These are phyloP conservation scores for Rachycentron canadum DNA, from an alignment of 2,797 vertebrate genomes.

Conservation along the genomic window DNA sequence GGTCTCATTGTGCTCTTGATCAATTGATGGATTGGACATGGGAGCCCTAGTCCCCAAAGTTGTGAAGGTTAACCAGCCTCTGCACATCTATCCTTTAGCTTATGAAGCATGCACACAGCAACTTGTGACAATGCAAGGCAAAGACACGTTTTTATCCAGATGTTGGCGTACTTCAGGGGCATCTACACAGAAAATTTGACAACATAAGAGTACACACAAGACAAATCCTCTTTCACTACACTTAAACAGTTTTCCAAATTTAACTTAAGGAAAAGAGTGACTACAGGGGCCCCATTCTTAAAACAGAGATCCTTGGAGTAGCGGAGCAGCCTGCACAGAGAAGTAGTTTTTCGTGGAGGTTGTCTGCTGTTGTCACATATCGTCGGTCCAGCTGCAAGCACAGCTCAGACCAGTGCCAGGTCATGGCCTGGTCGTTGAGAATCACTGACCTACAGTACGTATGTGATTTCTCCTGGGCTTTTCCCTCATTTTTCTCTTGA, in stretches of 20 bases:
- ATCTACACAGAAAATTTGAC: conserved; percentile 56
- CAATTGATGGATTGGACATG: conserved; percentile 82
- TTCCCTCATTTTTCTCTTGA: conserved; percentile 44
- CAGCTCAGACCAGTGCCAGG: conserved; percentile 23
- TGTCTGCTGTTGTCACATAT: conserved; percentile 10
- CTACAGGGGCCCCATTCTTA: not conserved
- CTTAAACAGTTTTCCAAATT: conserved; percentile 36
- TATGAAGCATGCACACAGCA: conserved; percentile 25
- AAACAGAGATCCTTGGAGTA: conserved; percentile 27
- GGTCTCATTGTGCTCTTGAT: conserved; percentile 74
- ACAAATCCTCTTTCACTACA: conserved; percentile 52
- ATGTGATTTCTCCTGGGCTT: conserved; percentile 32
- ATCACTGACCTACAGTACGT: conserved; percentile 35
- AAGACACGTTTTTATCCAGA: conserved; percentile 57
- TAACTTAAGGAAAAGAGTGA: conserved; percentile 13
- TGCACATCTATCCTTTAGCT: conserved; percentile 61
- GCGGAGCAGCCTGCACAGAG: conserved; percentile 3
- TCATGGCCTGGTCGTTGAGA: conserved; percentile 12
- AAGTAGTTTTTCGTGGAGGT: not conserved
- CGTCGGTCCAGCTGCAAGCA: conserved; percentile 13
- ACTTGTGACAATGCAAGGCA: conserved; percentile 25
- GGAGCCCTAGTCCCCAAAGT: conserved; percentile 68
- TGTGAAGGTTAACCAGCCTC: conserved; percentile 80
- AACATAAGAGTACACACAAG: conserved; percentile 36
- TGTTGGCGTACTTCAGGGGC: conserved; percentile 38